Evolutionary conservation across 2,888 invertebrate species (phyloP).

Genomic region (Eucera pruinosa): DNA sequence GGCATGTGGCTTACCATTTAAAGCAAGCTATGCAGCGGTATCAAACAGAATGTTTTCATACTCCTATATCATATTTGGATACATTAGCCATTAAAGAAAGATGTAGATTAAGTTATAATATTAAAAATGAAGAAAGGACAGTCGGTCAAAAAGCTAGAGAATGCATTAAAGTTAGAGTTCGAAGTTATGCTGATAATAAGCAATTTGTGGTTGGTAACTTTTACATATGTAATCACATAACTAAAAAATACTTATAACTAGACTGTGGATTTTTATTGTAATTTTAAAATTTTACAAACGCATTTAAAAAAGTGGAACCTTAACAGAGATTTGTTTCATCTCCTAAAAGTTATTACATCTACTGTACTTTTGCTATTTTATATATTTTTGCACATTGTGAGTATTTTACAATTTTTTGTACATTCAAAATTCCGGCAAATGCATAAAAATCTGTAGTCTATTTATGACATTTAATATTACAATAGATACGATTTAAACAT

Average conservation of each 20-base stretch:
- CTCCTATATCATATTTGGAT: slow-evolving; percentile 83
- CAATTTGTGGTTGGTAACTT: slow-evolving; percentile 78
- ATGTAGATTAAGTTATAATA: slow-evolving; percentile 83
- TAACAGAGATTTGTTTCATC: too few relatives aligned
- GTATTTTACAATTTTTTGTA: too few relatives aligned
- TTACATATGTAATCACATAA: neutral
- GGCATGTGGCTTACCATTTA: slow-evolving; percentile 83
- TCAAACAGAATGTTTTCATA: slow-evolving; percentile 81
- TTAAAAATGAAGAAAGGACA: slow-evolving; percentile 79
- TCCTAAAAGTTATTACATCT: too few relatives aligned
- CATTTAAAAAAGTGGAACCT: too few relatives aligned
- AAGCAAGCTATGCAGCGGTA: slow-evolving; percentile 83
- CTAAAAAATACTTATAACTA: neutral
- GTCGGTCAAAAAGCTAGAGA: slow-evolving; percentile 73
- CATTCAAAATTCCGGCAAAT: too few relatives aligned
- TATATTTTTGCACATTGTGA: too few relatives aligned
- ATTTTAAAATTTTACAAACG: too few relatives aligned
- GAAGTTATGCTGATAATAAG: slow-evolving; percentile 80
- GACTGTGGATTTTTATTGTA: too few relatives aligned
- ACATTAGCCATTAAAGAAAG: slow-evolving; percentile 82
- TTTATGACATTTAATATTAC: too few relatives aligned
- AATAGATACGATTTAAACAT: neutral
- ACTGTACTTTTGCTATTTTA: too few relatives aligned
- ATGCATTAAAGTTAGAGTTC: slow-evolving; percentile 80
- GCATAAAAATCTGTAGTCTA: too few relatives aligned